phyloP scores from a whole-genome alignment of 2,113 vertebrate species.

The Probosciger aterrimus region DNA sequence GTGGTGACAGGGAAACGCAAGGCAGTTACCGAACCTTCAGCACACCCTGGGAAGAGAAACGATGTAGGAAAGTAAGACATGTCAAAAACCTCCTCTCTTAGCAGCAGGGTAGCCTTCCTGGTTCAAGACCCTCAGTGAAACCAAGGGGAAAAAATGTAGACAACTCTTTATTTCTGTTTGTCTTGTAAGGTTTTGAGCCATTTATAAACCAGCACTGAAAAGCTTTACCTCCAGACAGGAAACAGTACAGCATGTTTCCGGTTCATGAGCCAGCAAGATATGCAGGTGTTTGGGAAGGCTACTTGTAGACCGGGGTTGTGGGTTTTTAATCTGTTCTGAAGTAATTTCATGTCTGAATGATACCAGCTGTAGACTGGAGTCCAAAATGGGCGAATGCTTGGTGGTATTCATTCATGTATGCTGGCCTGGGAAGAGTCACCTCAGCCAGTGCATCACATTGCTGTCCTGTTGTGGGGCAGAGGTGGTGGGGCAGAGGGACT shows the following conservation, averaged over 20 bases:
- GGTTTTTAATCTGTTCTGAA: neutral
- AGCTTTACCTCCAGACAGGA: neutral
- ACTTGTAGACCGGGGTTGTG: neutral
- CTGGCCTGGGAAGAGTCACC: neutral
- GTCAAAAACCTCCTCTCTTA: neutral
- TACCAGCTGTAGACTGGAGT: neutral
- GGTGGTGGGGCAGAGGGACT: fast-evolving
- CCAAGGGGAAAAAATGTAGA: neutral
- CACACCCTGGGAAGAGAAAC: neutral
- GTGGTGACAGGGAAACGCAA: neutral
- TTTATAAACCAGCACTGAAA: neutral
- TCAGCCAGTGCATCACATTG: fast-evolving
- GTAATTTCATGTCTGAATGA: neutral
- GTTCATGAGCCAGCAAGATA: neutral
- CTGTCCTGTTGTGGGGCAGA: neutral
- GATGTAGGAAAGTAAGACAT: neutral
- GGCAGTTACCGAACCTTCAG: neutral
- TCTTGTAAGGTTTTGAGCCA: neutral
- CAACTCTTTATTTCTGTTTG: neutral
- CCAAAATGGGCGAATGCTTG: neutral
- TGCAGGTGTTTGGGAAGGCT: neutral
- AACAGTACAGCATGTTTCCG: neutral
- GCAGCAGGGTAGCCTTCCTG: neutral
- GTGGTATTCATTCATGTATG: neutral
- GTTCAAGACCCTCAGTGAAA: neutral